Percentiles rank a stretch among this genome's conserved stretches.
Evolutionary conservation across 2,113 vertebrate species (phyloP).

Genomic region (Hystrix cristata): DNA sequence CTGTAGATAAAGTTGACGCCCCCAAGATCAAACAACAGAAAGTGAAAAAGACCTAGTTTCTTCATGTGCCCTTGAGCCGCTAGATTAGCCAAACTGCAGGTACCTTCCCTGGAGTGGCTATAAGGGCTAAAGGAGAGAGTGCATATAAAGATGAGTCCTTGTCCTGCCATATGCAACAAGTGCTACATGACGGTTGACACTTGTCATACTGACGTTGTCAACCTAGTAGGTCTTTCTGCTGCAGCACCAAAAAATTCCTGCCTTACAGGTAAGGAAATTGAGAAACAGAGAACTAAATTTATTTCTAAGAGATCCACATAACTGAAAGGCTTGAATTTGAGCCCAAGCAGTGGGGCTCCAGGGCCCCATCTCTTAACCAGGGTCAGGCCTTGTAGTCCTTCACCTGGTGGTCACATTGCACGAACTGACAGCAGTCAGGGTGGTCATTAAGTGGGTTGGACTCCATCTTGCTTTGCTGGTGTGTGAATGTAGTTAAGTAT

Average conservation of each 20-base stretch:
- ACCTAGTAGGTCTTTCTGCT: neutral
- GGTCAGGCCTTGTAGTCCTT: neutral
- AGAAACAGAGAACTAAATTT: neutral
- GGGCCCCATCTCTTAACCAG: neutral
- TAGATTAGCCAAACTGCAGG: neutral
- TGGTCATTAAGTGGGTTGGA: neutral
- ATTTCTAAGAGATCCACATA: neutral
- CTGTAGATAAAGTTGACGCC: neutral
- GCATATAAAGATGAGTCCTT: neutral
- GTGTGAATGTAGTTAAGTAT: neutral
- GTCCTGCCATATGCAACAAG: neutral
- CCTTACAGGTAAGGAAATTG: neutral
- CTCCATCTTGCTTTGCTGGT: neutral
- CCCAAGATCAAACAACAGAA: neutral
- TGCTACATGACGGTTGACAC: accelerated
- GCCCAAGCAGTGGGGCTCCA: neutral
- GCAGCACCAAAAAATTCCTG: neutral
- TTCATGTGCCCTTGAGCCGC: neutral
- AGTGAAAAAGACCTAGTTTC: neutral
- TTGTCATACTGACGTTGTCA: neutral
- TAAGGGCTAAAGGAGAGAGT: neutral
- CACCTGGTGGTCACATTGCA: neutral
- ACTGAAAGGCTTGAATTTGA: neutral
- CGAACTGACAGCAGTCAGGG: neutral
- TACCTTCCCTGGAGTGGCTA: neutral